Conservation (phyloP, 2,113 vertebrate genomes). For the Gulo gulo region DNA sequence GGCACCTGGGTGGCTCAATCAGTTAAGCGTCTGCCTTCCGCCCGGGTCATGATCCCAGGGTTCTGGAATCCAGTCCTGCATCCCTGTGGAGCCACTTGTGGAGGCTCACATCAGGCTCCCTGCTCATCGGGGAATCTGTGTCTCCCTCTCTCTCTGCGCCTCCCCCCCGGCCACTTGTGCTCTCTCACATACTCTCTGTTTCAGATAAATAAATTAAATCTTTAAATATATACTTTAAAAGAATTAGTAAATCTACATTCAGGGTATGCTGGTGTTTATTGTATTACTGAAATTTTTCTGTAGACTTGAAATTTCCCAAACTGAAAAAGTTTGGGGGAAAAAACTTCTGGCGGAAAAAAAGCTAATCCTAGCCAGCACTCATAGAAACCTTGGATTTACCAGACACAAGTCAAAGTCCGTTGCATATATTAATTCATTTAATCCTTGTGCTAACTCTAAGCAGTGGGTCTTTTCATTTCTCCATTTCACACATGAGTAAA, state of each 20-base stretch:
- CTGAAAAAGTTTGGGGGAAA: neutral
- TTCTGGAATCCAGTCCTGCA: neutral
- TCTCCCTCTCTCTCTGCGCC: too few species aligned
- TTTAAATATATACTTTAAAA: neutral
- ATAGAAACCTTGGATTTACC: neutral
- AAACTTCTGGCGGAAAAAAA: neutral
- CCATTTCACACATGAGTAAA: neutral
- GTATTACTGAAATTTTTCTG: neutral
- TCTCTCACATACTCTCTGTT: too few species aligned
- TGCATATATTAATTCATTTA: neutral
- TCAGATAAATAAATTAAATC: too few species aligned
- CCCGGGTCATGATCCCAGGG: too few species aligned
- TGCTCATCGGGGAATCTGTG: too few species aligned
- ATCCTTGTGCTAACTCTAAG: neutral
- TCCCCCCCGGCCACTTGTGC: too few species aligned
- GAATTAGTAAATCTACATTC: neutral
- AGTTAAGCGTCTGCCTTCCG: neutral
- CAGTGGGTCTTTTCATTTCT: neutral
- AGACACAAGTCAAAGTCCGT: neutral
- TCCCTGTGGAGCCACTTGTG: too few species aligned
- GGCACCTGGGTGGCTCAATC: neutral
- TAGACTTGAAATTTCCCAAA: neutral
- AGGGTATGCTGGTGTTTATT: neutral
- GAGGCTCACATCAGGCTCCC: too few species aligned
- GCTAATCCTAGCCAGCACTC: neutral